phyloP scores from a whole-genome alignment of 2,797 vertebrate genomes.

The Sternarchorhynchus goeldii region DNA sequence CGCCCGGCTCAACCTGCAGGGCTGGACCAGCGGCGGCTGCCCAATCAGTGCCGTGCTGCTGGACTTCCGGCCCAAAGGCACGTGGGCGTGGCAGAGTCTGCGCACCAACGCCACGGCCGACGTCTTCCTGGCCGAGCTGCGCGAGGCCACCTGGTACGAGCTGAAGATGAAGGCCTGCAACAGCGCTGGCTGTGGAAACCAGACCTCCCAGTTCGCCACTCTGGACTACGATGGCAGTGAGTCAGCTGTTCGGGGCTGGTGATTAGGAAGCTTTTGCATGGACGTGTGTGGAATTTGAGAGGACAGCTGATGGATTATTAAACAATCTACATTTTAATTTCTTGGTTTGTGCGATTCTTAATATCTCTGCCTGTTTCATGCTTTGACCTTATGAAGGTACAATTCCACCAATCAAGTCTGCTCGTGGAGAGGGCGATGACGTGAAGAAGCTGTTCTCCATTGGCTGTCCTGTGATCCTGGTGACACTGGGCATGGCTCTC shows the following conservation, averaged over 20 bases:
- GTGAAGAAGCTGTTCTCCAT: slow-evolving; percentile 98
- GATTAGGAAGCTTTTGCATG: not conserved
- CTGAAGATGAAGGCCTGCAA: slow-evolving; percentile 98
- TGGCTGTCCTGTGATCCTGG: slow-evolving; percentile 92
- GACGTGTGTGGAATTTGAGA: not conserved
- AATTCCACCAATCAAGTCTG: slow-evolving; percentile 96
- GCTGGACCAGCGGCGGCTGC: slow-evolving; percentile 96
- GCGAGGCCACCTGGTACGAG: slow-evolving; percentile 98
- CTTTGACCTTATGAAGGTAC: slow-evolving; percentile 77
- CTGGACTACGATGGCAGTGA: slow-evolving; percentile 97
- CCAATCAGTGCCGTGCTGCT: slow-evolving; percentile 89
- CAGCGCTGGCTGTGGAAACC: slow-evolving; percentile 97
- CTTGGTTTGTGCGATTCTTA: no score
- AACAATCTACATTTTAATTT: not conserved
- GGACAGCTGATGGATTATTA: not conserved
- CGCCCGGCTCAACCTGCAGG: slow-evolving; percentile 93
- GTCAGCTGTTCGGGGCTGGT: slow-evolving; percentile 58
- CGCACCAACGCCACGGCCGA: slow-evolving; percentile 90
- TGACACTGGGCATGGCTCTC: slow-evolving; percentile 89
- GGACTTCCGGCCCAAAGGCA: slow-evolving; percentile 94
- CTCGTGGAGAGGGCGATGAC: slow-evolving; percentile 90
- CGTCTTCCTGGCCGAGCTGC: slow-evolving; percentile 92
- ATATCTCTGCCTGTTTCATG: not conserved
- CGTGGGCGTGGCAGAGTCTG: slow-evolving; percentile 93
- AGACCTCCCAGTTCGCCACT: slow-evolving; percentile 93